Evolutionary conservation across 2,113 vertebrate genomes (phyloP).

Genomic region (Strigops habroptila): DNA sequence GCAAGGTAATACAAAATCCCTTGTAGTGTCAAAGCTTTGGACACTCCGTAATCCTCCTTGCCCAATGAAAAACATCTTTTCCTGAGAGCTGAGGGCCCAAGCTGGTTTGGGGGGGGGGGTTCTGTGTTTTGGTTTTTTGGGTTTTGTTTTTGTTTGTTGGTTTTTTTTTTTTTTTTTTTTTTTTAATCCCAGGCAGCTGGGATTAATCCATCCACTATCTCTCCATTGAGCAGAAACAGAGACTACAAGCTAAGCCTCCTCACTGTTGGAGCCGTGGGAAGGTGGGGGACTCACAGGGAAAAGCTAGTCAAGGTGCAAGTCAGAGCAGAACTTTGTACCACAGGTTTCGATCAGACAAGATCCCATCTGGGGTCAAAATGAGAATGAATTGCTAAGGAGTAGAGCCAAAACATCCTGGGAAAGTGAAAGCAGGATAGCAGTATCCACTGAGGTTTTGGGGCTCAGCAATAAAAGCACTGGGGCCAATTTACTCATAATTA

Average conservation of each 20-base stretch:
- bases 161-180: neutral
- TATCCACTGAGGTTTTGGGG: neutral
- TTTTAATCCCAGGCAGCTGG: neutral
- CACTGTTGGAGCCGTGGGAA: neutral
- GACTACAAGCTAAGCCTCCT: neutral
- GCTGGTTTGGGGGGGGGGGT: neutral
- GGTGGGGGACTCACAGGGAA: neutral
- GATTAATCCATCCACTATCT: neutral
- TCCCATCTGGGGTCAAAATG: neutral
- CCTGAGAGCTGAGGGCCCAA: neutral
- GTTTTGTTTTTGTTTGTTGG: neutral
- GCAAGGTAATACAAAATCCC: slow-evolving; percentile 9
- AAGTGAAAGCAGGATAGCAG: neutral
- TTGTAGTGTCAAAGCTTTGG: neutral
- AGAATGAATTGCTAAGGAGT: fast-evolving
- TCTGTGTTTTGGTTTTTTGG: neutral
- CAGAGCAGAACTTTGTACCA: neutral
- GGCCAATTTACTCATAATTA: neutral
- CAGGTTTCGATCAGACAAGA: neutral
- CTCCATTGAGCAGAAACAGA: neutral
- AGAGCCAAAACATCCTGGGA: neutral
- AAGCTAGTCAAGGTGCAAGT: fast-evolving
- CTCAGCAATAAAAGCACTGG: neutral
- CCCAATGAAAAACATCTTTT: neutral
- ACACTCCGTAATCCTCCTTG: neutral